Evolutionary conservation across 2,113 vertebrate genomes (phyloP).

Genomic region (Salvelinus namaycush): DNA sequence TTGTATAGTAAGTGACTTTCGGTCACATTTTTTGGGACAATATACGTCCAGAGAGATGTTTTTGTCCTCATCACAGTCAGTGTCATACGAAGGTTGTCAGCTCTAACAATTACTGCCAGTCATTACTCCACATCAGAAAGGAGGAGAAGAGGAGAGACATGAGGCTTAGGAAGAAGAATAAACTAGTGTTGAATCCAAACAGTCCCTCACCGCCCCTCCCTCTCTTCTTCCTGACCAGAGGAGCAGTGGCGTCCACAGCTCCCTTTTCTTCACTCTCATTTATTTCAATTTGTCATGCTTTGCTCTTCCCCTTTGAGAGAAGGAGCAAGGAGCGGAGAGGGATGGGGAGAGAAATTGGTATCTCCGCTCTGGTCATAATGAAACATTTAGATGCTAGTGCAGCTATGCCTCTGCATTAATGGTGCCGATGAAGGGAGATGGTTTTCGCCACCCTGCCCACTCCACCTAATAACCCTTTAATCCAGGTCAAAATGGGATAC

Average conservation of each 20-base stretch:
- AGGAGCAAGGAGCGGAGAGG: constrained; percentile 47
- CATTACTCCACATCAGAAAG: constrained; percentile 17
- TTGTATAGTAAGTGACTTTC: not conserved
- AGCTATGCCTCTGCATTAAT: constrained; percentile 70
- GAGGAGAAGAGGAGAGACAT: constrained; percentile 29
- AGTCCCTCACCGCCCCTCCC: constrained; percentile 35
- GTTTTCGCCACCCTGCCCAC: constrained; percentile 51
- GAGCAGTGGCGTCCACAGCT: constrained; percentile 48
- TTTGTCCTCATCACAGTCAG: not conserved
- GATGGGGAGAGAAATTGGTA: constrained; percentile 70
- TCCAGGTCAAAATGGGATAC: constrained; percentile 70
- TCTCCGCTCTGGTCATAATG: constrained; percentile 71
- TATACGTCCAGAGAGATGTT: constrained; percentile 24
- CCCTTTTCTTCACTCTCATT: constrained; percentile 75
- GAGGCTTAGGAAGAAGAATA: constrained; percentile 13
- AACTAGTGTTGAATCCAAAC: constrained; percentile 8
- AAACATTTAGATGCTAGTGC: constrained; percentile 77
- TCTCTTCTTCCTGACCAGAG: constrained; percentile 25
- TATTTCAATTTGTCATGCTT: constrained; percentile 84
- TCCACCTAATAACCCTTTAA: constrained; percentile 68
- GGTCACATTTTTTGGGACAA: not conserved
- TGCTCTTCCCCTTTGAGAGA: constrained; percentile 61
- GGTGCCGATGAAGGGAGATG: constrained; percentile 34
- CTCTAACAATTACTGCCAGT: constrained; percentile 60
- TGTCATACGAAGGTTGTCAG: constrained; percentile 34